Evolutionary conservation across 35 echinoderm and acorn worm genomes (phyloP).

Genomic region (Strongylocentrotus purpuratus): DNA sequence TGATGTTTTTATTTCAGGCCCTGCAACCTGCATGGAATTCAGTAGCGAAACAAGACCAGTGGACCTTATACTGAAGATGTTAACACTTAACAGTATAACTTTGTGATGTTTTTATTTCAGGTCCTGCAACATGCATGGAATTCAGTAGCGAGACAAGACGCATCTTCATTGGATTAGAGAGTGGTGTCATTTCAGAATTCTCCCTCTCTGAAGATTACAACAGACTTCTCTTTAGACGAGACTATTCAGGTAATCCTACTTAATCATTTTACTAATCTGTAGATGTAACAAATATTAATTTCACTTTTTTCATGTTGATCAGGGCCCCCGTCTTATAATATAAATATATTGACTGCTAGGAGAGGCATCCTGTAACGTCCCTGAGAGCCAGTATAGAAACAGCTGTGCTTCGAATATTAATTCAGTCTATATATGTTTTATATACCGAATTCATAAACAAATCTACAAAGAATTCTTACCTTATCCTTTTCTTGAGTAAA

Average conservation of each 20-base stretch:
- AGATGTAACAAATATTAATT: too few relatives aligned
- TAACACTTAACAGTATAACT: neutral
- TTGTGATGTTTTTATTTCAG: slow-evolving; percentile 57
- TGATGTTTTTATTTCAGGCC: slow-evolving; percentile 62
- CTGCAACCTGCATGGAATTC: slow-evolving; percentile 87
- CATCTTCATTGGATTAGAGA: slow-evolving; percentile 85
- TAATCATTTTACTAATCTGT: too few relatives aligned
- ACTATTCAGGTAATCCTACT: slow-evolving; percentile 76
- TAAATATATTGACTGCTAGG: too few relatives aligned
- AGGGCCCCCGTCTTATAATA: too few relatives aligned
- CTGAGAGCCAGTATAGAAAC: too few relatives aligned
- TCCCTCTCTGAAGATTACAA: slow-evolving; percentile 91
- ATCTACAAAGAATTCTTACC: too few relatives aligned
- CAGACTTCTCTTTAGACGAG: slow-evolving; percentile 78
- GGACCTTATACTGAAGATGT: neutral
- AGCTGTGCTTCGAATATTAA: too few relatives aligned
- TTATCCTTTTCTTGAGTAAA: too few relatives aligned
- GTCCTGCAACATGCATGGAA: slow-evolving; percentile 83
- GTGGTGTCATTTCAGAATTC: slow-evolving; percentile 92
- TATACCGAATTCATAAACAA: too few relatives aligned
- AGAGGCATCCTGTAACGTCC: too few relatives aligned
- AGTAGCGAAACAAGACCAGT: slow-evolving; percentile 69
- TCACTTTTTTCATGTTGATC: too few relatives aligned
- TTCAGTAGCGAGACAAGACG: slow-evolving; percentile 86
- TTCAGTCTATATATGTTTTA: too few relatives aligned